phyloP scores from a whole-genome alignment of 2,113 vertebrate species.

The Petaurus breviceps region DNA sequence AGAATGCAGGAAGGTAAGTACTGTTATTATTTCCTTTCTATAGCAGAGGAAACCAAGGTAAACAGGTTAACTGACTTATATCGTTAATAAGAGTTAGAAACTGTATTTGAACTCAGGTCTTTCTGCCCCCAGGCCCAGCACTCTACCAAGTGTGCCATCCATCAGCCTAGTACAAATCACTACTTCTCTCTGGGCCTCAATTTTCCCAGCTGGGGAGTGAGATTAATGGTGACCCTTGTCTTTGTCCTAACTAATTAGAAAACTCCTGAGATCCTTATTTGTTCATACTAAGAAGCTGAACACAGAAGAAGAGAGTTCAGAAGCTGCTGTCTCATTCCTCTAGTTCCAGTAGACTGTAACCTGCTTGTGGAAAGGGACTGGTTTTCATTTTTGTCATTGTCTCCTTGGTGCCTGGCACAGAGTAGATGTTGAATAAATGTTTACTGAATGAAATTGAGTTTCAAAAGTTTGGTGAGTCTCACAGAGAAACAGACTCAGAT shows the following conservation, averaged over 20 bases:
- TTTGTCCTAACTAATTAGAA: not conserved
- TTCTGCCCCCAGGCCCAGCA: not conserved
- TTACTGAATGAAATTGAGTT: not conserved
- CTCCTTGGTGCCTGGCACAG: not conserved
- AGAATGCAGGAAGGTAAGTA: not conserved
- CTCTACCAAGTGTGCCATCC: not conserved
- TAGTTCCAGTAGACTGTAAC: not conserved
- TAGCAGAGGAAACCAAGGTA: not conserved
- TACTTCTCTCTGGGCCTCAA: not conserved
- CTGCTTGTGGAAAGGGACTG: not conserved
- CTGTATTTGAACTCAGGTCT: not conserved
- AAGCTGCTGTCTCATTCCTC: not conserved
- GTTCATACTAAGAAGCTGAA: not conserved
- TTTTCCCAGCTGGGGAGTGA: not conserved
- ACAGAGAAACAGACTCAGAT: conserved; percentile 17
- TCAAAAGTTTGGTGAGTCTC: conserved; percentile 57
- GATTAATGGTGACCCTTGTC: not conserved
- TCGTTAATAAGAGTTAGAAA: not conserved
- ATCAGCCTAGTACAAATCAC: not conserved
- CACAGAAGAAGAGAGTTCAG: conserved; percentile 44
- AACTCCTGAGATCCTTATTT: conserved; percentile 1
- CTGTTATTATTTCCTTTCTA: not conserved
- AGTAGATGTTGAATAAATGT: not conserved
- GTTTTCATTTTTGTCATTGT: not conserved
- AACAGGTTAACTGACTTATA: not conserved